Conservation (phyloP, 1,140 invertebrate genomes). For the Argopecten irradians region DNA sequence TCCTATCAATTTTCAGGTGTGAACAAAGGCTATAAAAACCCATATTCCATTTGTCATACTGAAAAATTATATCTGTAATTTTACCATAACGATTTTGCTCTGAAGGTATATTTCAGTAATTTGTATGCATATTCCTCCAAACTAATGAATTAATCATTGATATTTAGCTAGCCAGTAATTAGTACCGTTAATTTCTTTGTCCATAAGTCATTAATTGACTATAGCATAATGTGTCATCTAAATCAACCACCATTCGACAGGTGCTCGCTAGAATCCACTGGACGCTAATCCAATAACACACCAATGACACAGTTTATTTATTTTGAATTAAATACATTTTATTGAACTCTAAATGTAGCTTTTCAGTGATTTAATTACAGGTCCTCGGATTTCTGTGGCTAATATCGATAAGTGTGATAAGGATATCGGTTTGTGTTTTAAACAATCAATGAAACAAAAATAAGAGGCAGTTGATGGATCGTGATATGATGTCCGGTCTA, state of each 20-base stretch:
- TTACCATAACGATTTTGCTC: background rate
- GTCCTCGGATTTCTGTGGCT: background rate
- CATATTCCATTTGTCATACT: background rate
- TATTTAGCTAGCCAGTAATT: background rate
- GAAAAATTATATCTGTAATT: background rate
- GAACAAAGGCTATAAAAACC: background rate
- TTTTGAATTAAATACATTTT: conserved; percentile 9
- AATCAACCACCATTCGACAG: background rate
- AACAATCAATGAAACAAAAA: background rate
- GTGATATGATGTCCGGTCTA: background rate
- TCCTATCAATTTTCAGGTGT: background rate
- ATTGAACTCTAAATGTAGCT: background rate
- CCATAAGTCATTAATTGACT: background rate
- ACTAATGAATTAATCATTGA: background rate
- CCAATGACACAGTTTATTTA: background rate
- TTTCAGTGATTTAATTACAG: background rate
- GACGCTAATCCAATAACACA: background rate
- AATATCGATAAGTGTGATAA: background rate
- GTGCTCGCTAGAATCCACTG: background rate
- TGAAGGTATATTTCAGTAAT: background rate
- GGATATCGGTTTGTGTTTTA: background rate
- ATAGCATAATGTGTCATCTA: background rate
- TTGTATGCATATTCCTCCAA: background rate
- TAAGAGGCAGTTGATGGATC: too few relatives aligned
- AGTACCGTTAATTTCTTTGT: background rate